phyloP scores from a whole-genome alignment of 2,797 vertebrate genomes.

The Sus cebifrons region DNA sequence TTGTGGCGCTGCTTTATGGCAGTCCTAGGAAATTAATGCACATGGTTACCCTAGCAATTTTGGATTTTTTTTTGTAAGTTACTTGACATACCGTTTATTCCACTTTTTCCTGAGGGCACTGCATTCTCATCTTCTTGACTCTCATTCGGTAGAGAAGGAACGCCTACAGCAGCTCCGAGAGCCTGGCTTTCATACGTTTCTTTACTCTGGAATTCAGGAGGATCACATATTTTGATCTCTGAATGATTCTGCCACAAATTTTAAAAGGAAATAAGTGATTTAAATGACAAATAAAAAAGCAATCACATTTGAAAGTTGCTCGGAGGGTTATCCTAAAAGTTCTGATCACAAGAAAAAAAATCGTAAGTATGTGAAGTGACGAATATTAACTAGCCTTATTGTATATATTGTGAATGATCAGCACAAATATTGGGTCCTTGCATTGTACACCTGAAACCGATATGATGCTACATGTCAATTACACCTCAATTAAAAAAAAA shows the following conservation, averaged over 20 bases:
- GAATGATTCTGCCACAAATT: slow-evolving; percentile 81
- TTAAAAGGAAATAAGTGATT: slow-evolving; percentile 56
- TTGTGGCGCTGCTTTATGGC: neutral
- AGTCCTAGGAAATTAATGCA: neutral
- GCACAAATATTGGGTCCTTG: neutral
- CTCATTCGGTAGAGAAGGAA: slow-evolving; percentile 17
- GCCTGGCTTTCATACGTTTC: slow-evolving; percentile 64
- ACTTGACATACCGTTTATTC: slow-evolving; percentile 77
- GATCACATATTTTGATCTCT: slow-evolving; percentile 82
- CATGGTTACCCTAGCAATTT: neutral
- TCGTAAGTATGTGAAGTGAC: neutral
- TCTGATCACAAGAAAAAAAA: neutral
- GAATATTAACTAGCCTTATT: neutral
- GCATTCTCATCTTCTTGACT: slow-evolving; percentile 85
- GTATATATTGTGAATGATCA: neutral
- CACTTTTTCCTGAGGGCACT: slow-evolving; percentile 71
- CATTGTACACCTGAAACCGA: neutral
- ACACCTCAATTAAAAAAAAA: neutral
- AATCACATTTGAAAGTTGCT: neutral
- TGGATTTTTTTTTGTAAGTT: neutral
- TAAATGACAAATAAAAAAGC: neutral
- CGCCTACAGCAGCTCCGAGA: slow-evolving; percentile 39
- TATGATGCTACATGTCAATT: neutral
- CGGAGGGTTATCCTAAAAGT: neutral
- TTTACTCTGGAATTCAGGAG: slow-evolving; percentile 66